These are phyloP conservation scores for Aspidiotus destructor DNA, from an alignment of 2,888 invertebrate genomes.

Conservation along the genomic window DNA sequence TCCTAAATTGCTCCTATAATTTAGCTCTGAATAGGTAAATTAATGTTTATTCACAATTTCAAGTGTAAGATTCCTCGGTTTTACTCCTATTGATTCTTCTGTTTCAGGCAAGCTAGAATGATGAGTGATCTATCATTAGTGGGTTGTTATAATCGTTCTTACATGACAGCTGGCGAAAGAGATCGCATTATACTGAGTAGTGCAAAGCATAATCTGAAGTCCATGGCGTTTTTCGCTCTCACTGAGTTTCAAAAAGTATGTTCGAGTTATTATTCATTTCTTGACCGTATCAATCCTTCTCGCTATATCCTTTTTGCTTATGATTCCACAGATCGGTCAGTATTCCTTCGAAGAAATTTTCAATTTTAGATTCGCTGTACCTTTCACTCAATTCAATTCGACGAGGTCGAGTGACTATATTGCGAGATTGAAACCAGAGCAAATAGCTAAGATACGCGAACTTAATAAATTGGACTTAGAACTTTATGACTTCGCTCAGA, in stretches of 20 bases:
- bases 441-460: conserved; percentile 63
- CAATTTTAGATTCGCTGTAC: conserved; percentile 76
- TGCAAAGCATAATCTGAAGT: conserved; percentile 87
- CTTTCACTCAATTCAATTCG: conserved; percentile 85
- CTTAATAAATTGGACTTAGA: conserved; percentile 84
- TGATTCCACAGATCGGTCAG: conserved; percentile 61
- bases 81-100: conserved; percentile 16
- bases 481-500: conserved; percentile 85
- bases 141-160: conserved; percentile 85
- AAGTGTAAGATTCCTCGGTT: background rate
- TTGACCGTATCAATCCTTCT: too few species aligned
- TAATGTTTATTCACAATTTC: background rate
- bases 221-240: conserved; percentile 95
- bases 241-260: conserved; percentile 84
- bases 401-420: conserved; percentile 77
- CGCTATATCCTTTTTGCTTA: background rate
- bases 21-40: conserved; percentile 69
- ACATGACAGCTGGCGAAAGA: conserved; percentile 58
- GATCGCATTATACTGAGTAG: conserved; percentile 83
- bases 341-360: conserved; percentile 93
- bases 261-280: conserved; percentile 10
- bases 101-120: conserved; percentile 84
- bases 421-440: conserved; percentile 62
- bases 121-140: conserved; percentile 87
- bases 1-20: conserved; percentile 84